These are phyloP conservation scores for Megathymus violae DNA, from an alignment of 1,140 invertebrate species.

Conservation along the genomic window DNA sequence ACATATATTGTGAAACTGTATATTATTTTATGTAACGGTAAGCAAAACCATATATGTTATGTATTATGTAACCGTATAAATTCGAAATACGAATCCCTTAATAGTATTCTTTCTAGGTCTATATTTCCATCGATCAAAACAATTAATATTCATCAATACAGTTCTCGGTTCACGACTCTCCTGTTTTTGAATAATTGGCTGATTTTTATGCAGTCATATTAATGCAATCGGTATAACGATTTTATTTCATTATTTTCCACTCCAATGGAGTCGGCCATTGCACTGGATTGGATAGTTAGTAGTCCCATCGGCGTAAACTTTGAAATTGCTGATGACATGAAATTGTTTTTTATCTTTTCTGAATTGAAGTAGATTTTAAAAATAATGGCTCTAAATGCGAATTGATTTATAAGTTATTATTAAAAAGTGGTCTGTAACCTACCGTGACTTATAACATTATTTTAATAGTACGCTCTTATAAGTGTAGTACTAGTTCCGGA, in stretches of 20 bases:
- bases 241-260: conserved; percentile 58
- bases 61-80: no score
- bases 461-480: no score
- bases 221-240: conserved; percentile 75
- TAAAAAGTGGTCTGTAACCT: no score
- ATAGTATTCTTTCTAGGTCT: neutral
- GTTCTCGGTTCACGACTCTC: conserved; percentile 67
- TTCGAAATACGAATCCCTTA: neutral
- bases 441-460: no score
- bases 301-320: conserved; percentile 34
- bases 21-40: no score
- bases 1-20: no score
- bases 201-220: conserved; percentile 81
- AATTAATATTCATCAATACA: conserved; percentile 80
- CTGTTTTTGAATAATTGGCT: conserved; percentile 81
- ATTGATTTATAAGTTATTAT: no score
- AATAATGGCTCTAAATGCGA: neutral
- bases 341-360: conserved; percentile 25
- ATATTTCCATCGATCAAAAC: conserved; percentile 57
- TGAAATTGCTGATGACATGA: conserved; percentile 22
- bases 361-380: conserved; percentile 11
- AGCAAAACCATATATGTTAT: no score
- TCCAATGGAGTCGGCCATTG: conserved; percentile 39
- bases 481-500: no score
- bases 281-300: conserved; percentile 34